Base-by-base conservation (phyloP, 2,113 vertebrate genomes). In the human region DNA sequence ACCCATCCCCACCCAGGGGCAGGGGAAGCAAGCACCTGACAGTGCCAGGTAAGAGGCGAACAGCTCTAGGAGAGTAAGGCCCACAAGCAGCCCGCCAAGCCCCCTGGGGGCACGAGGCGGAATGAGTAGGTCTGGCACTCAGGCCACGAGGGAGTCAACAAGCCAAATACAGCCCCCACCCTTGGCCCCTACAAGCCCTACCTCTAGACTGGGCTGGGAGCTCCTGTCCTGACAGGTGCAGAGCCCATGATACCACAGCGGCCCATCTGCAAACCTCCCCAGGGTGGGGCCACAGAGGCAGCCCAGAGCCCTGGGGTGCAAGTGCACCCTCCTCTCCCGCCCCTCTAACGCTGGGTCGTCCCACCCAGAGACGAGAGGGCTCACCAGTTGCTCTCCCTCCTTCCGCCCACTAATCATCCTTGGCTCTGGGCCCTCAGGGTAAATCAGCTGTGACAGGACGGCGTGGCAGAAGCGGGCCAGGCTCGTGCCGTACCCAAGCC, bases 401-500 rank as follows among this genome's bases (percentile, higher is more conserved):
- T 61, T 82, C 80, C 89, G 88, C 84, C 89, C 86, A 95, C 87
- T 72, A 82, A 55, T 38, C 52, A 82, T 70, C 52, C 72, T 84
- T 96, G 93, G 92, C 92, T 89, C 80, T n/a, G 61, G 14, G 93
- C 61, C 86, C 83, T 96, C 35, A 13, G 25, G 40, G 93, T 93
- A 81, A 93, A 97, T 90, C 86, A 96, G 64, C 90, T 48, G 57
- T 96, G 87, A 90, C 88, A 88, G 87, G 45, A 96, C 89, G 38
- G 40, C 76, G 66, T 89, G 95, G 86, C 70, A 4, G 95, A 85
- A 92, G 85, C 96, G 94, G 38, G 55, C 72, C 93, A 91, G 97
- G 89, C 89, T 97, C 40, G 22, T 94, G 89, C 91, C 18, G 17
- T 89, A 86, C 85, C 85, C 89, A 79, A 89, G 91, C 66, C 85